Base-by-base conservation (phyloP, 1,140 invertebrate species). In the Oscheius sp. region DNA sequence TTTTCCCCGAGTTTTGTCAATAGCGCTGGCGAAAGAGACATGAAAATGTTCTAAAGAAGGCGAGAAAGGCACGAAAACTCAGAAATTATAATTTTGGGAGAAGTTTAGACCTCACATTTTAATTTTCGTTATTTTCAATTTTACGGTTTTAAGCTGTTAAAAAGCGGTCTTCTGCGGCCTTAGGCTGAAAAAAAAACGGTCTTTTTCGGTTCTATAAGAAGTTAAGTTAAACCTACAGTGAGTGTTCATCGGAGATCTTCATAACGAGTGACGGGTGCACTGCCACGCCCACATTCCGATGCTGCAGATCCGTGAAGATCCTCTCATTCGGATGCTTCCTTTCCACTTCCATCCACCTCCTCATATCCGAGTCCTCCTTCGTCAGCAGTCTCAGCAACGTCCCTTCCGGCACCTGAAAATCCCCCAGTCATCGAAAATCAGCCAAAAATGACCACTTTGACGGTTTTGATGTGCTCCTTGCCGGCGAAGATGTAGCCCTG, bases 201-300 rank as follows among this genome's bases (percentile, higher is more conserved):
- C 2, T 10, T n/a, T 52, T 28, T 1, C 32, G 28, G 3, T 28
- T 34, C 36, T 52, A 23, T n/a, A 52, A 23, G 28, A 52, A 52
- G 46, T 23, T 52, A 7, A 3, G 3, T n/a, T n/a, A 20, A 23
- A 38, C 32, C 15, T 29, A 68, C 67, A 68, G 52, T 15, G 67
- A 35, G 13, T 68, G 67, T 15, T 68, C 67, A 13, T 68, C 49
- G 7, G n/a, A 38, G 26, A 68, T 45, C 32, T 55, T 20, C 67
- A 68, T 68, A 1, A 68, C 35, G 45, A 59, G 29, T 1, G 46
- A 55, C 4, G 34, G 36, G 29, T 34, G 52, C 15, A 68, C 45
- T 32, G 61, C 38, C 10, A 38, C 18, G 23, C 67, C 49, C 15
- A 55, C 49, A 23, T 55, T 55, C 49, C 49, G 7, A 4, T 26